Base-by-base conservation (phyloP, 2,888 invertebrate species). In the Mylabris sibirica region DNA sequence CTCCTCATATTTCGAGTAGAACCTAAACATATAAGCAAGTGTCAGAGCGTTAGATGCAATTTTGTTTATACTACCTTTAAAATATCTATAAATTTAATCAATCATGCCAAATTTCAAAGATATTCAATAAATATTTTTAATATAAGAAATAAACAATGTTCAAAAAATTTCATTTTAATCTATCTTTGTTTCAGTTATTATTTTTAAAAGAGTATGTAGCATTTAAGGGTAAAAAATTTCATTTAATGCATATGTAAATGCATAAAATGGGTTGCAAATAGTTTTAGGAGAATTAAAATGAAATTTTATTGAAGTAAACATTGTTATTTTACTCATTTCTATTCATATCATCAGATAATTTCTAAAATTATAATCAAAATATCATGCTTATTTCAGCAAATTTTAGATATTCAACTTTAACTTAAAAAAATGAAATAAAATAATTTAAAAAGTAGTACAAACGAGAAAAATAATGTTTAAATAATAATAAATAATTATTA, bases 1-100 rank as follows among this genome's bases (percentile, higher is more conserved):
- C 89, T 93, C 93, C 87, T 91, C 89, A 88, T 94, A 93, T 87
- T 93, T 92, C 88, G 93, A 91, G 91, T 93, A 93, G 91, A 94
- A 95, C 91, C 94, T 95, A 84, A 82, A 81, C 80, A 81, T 80
- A 80, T 77, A 80, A 79, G 80, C 80, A 64, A 75, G 78, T 79
- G 79, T 80, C 79, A 80, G 76, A 77, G 79, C 76, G 76, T 77
- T 75, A 75, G 75, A 75, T 73, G 75, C 75, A 75, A 72, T 72
- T 53, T 44, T 71, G 76, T 75, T 78, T 72, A 74, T 80, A 80
- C 80, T 78, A 80, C 80, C 78, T 80, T 75, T 77, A 76, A 79
- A 75, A 71, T 62, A 59, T 67, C 70, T 30, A 20, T 53, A 49
- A 63, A 64, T 44, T 53, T 35, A n/a, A n/a, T n/a, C 2, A 41